Conservation (phyloP, 1,140 invertebrate species). For the Apis cerana region DNA sequence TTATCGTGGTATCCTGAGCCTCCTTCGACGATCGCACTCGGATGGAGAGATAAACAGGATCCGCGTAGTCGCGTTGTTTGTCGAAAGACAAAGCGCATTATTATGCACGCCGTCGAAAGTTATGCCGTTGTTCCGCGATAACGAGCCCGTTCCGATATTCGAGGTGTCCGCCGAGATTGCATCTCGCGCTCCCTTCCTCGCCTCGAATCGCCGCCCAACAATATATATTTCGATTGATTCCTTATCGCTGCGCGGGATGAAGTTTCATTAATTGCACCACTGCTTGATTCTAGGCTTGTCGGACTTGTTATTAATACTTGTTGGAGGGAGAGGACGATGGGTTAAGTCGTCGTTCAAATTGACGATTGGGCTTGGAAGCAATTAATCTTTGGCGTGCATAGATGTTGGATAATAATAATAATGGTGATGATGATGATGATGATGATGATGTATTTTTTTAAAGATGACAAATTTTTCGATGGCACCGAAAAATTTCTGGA, state of each 20-base stretch:
- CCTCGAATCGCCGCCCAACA: not conserved
- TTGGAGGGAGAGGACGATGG: too few species aligned
- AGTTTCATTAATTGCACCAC: not conserved
- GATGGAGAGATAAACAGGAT: constrained; percentile 39
- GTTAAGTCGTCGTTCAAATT: too few species aligned
- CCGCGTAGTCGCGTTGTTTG: constrained; percentile 32
- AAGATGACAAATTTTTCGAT: too few species aligned
- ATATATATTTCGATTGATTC: constrained; percentile 34
- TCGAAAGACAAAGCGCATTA: constrained; percentile 56
- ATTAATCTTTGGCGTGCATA: too few species aligned
- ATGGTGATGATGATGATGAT: too few species aligned
- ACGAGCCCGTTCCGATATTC: constrained; percentile 37
- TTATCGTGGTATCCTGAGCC: constrained; percentile 33
- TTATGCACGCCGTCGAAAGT: constrained; percentile 50
- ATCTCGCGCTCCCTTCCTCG: constrained; percentile 17
- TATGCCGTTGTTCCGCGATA: constrained; percentile 45
- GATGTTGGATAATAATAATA: too few species aligned
- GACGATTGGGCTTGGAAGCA: too few species aligned
- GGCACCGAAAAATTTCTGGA: too few species aligned
- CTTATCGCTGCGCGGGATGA: not conserved
- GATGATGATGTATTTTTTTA: too few species aligned
- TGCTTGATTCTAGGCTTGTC: too few species aligned
- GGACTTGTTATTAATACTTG: too few species aligned
- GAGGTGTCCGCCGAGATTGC: constrained; percentile 35
- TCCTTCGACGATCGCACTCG: constrained; percentile 5